phyloP scores from a whole-genome alignment of 2,888 invertebrate genomes.

The Celastrina argiolus region DNA sequence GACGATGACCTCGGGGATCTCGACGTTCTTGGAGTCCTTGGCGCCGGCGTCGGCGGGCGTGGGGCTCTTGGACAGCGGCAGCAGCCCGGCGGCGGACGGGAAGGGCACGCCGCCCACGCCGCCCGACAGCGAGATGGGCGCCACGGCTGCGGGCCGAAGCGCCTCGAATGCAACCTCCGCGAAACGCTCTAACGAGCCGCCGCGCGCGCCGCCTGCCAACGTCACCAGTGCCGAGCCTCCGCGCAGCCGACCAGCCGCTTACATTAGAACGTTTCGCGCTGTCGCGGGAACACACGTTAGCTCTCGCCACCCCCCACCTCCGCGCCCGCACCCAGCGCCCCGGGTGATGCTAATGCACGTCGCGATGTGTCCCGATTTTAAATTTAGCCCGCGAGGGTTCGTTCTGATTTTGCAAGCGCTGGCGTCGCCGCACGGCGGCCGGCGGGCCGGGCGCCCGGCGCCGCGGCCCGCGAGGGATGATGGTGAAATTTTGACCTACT shows the following conservation, averaged over 20 bases:
- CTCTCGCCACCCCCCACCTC: conserved; percentile 37
- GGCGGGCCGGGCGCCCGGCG: background rate
- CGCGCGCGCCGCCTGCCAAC: conserved; percentile 72
- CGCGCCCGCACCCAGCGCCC: conserved; percentile 23
- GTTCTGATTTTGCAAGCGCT: conserved; percentile 22
- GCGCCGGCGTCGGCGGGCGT: conserved; percentile 86
- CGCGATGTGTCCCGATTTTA: conserved; percentile 5
- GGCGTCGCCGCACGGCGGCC: conserved; percentile 3
- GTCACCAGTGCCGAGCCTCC: conserved; percentile 47
- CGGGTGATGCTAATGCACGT: conserved; percentile 31
- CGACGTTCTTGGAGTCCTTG: conserved; percentile 93
- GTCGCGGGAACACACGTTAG: conserved; percentile 50
- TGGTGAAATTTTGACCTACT: conserved; percentile 18
- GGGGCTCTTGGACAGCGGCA: conserved; percentile 87
- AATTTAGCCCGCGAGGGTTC: conserved; percentile 16
- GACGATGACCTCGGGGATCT: conserved; percentile 97
- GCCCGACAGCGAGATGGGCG: conserved; percentile 91
- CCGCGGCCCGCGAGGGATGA: background rate
- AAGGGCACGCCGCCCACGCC: conserved; percentile 75
- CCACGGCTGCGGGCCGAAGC: conserved; percentile 81
- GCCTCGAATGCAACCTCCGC: conserved; percentile 87
- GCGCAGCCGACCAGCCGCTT: conserved; percentile 36
- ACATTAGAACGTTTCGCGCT: conserved; percentile 71
- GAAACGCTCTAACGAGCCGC: conserved; percentile 84
- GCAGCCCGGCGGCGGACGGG: conserved; percentile 84